Conservation (phyloP, 2,888 invertebrate species). For the Lamellibrachia satsuma region DNA sequence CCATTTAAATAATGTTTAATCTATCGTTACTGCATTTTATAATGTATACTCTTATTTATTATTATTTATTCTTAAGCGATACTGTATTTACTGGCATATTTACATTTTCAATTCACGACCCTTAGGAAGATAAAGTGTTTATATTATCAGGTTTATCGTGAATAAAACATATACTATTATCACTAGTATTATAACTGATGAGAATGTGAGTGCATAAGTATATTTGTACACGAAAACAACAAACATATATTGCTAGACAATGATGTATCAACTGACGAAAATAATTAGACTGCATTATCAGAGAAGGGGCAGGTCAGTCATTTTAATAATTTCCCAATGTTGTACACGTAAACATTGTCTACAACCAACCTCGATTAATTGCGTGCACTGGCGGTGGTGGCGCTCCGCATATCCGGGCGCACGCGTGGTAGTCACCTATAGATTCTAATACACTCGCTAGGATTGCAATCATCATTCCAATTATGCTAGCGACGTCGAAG, state of each 20-base stretch:
- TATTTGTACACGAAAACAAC: not conserved
- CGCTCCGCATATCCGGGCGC: not conserved
- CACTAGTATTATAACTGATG: not conserved
- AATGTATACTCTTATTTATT: too few species aligned
- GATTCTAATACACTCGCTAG: conserved; percentile 61
- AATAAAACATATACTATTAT: too few species aligned
- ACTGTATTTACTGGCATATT: too few species aligned
- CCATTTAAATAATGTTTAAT: too few species aligned
- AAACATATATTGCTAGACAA: not conserved
- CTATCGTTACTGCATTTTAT: too few species aligned
- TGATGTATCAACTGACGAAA: not conserved
- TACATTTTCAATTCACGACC: too few species aligned
- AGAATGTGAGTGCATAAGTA: too few species aligned
- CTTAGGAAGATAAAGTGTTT: too few species aligned
- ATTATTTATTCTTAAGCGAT: too few species aligned
- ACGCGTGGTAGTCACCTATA: conserved; percentile 80
- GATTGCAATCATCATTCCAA: conserved; percentile 60
- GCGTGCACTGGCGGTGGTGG: not conserved
- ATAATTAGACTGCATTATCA: not conserved
- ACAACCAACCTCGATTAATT: not conserved
- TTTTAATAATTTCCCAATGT: not conserved
- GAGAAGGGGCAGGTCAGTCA: not conserved
- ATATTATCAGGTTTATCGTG: too few species aligned
- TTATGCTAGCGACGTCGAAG: conserved; percentile 54
- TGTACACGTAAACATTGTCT: not conserved